Percentiles rank a stretch among this genome's conserved stretches.
Conservation (phyloP, 2,888 invertebrate species). For the Spodoptera littoralis region DNA sequence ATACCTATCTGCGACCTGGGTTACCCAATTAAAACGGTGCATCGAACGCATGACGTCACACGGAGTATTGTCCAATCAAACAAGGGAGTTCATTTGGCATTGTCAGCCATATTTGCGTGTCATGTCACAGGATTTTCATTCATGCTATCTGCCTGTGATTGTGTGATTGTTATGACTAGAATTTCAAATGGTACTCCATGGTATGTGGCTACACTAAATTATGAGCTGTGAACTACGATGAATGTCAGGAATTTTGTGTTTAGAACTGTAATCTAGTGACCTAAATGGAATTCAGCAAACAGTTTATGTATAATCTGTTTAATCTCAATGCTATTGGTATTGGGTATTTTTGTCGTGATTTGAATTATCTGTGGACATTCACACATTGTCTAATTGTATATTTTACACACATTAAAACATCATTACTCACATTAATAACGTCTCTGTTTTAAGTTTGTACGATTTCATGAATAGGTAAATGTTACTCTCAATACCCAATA, state of each 20-base stretch:
- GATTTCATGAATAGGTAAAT: no score
- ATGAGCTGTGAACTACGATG: background rate
- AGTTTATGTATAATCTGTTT: no score
- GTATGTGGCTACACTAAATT: background rate
- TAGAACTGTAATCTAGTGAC: no score
- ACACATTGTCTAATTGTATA: no score
- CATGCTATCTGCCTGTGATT: conserved; percentile 26
- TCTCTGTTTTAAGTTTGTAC: no score
- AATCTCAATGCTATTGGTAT: no score
- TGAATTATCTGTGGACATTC: no score
- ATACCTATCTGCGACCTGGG: background rate
- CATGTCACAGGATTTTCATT: conserved; percentile 45
- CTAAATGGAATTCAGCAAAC: no score
- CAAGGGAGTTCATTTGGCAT: conserved; percentile 50
- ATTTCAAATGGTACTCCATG: conserved; percentile 12
- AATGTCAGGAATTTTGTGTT: no score
- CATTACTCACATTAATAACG: no score
- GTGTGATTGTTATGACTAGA: conserved; percentile 17
- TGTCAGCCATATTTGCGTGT: conserved; percentile 47
- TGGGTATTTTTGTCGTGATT: no score
- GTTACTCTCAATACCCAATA: background rate
- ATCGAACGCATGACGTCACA: conserved; percentile 37
- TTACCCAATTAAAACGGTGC: conserved; percentile 46
- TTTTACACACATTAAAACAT: no score
- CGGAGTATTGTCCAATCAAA: conserved; percentile 46